Evolutionary conservation across 2,797 vertebrate genomes (phyloP).

Genomic region (Peromyscus nudipes): DNA sequence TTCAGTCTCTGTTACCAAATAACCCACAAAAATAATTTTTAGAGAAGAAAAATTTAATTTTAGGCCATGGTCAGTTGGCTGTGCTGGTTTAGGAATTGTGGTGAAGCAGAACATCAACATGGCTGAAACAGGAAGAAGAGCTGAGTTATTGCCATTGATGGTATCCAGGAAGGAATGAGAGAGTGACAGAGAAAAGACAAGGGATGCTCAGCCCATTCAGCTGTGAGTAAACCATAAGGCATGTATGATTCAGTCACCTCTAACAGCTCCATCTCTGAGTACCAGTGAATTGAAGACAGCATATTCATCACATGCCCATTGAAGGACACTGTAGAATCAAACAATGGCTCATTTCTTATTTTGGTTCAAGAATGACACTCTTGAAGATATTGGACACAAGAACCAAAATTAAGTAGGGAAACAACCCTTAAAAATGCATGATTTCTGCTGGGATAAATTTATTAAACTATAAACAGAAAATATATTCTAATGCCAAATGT

Average conservation of each 20-base stretch:
- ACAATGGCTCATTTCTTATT: neutral
- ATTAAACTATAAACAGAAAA: neutral
- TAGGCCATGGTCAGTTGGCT: neutral
- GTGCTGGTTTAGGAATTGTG: neutral
- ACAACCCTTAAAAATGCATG: neutral
- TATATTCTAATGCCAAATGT: neutral
- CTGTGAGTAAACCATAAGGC: neutral
- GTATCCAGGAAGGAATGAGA: neutral
- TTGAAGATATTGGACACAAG: neutral
- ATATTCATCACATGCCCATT: neutral
- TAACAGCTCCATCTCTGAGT: neutral
- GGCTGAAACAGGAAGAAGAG: neutral
- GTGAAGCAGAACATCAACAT: neutral
- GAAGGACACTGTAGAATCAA: too few relatives aligned
- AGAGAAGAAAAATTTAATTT: neutral
- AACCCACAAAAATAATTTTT: neutral
- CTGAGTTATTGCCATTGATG: neutral
- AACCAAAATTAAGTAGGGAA: neutral
- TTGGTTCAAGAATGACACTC: neutral
- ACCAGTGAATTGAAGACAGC: neutral
- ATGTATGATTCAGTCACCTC: neutral
- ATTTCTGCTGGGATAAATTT: neutral
- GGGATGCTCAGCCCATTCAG: too few relatives aligned
- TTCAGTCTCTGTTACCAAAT: neutral
- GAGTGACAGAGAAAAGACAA: neutral